A percentile compares a stretch with the other conserved stretches of the same genome.
phyloP scores from a whole-genome alignment of 2,797 vertebrate species.

The Zalophus californianus region DNA sequence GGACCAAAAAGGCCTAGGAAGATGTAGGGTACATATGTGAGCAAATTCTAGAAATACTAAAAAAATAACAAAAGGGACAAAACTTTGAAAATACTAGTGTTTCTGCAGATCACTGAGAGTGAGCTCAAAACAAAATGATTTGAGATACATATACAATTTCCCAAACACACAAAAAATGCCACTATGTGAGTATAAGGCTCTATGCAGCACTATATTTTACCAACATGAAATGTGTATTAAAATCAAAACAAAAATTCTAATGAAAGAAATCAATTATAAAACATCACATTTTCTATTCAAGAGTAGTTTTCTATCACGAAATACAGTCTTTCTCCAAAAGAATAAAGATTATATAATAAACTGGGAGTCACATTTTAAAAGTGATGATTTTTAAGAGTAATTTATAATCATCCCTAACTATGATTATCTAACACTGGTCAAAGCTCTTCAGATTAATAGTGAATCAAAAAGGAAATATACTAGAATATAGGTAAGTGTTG shows the following conservation, averaged over 20 bases:
- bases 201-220: not conserved
- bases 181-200: not conserved
- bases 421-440: not conserved
- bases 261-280: not conserved
- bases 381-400: not conserved
- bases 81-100: slow-evolving; percentile 20
- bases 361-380: not conserved
- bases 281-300: not conserved
- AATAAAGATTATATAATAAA: not conserved
- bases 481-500: not conserved
- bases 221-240: not conserved
- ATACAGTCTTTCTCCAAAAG: not conserved
- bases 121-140: slow-evolving; percentile 15
- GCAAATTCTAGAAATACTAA: not conserved
- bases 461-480: slow-evolving; percentile 5
- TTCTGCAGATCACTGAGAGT: not conserved
- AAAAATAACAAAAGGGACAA: slow-evolving; percentile 4
- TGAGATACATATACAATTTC: not conserved
- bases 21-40: not conserved
- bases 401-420: not conserved
- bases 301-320: not conserved
- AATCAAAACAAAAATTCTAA: not conserved
- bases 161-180: not conserved
- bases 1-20: not conserved
- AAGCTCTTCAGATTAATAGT: not conserved